These are phyloP conservation scores for Cybosia mesomella DNA, from an alignment of 2,888 invertebrate species.

Conservation along the genomic window DNA sequence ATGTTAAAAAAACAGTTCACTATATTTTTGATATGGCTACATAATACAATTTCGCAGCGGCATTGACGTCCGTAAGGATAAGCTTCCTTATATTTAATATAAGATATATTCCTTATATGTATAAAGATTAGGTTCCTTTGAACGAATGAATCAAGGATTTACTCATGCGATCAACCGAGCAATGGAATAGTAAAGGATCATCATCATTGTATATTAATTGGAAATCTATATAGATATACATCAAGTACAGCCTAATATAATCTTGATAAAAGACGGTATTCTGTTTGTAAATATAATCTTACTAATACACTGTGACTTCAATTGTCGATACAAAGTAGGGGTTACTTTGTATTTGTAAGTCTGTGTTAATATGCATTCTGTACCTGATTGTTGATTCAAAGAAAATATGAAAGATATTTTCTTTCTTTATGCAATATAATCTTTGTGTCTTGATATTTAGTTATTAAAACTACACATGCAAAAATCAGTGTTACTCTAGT, in stretches of 20 bases:
- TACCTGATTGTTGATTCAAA: no score
- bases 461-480: neutral
- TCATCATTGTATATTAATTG: neutral
- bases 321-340: no score
- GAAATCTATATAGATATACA: neutral
- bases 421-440: neutral
- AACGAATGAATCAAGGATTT: neutral
- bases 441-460: neutral
- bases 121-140: constrained; percentile 2
- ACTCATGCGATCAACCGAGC: neutral
- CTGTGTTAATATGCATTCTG: no score
- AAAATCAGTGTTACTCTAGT: no score
- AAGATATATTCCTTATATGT: no score
- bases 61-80: neutral
- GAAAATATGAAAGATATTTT: no score
- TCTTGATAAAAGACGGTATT: neutral
- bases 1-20: neutral
- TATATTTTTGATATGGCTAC: neutral
- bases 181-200: neutral
- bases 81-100: neutral
- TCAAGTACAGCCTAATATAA: neutral
- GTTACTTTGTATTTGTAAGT: no score
- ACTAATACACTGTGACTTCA: neutral
- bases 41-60: neutral
- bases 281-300: neutral